Base-by-base conservation (phyloP, 2,888 invertebrate species). In the Malthinus seriepunctatus region DNA sequence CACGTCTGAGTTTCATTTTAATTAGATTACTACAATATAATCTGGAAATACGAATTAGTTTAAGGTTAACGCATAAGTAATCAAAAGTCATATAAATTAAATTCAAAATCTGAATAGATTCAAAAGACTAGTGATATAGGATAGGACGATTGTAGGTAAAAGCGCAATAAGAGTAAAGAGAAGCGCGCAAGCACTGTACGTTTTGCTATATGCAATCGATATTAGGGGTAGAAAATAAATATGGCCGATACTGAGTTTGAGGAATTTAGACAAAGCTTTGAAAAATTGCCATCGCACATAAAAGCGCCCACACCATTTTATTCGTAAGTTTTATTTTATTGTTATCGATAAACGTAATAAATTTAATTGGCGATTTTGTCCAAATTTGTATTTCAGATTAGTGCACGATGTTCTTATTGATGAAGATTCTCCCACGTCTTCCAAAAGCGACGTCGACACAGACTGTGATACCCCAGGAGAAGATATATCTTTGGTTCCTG, bases 211-310 rank as follows among this genome's bases (percentile, higher is more conserved):
- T 39, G 23, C 32, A 56, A 62, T 62, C 62, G 51, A 62, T 62
- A 62, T 56, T 46, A 47, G 59, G 67, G 67, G 59, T 63, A 56
- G 67, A 72, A 72, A 75, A 80, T 76, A 83, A 83, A 83, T 82
- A 95, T 95, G 94, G 94, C 93, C 74, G 95, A 95, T 84, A 89
- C 88, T 79, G 94, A 95, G 81, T 95, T 92, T 82, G 94, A 95
- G 81, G 92, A 95, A 85, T 93, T 95, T 83, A 89, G 90, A 73
- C 88, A 90, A 73, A 88, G 88, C 78, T 93, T 92, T 79, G 91
- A 93, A 73, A 86, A 88, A 80, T 82, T 90, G 77, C 89, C 90
- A 60, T 89, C 90, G 76, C 88, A 89, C 73, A 86, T 88, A 67
- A 90, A 88, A 77, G 88, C 88, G 49, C 87, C 93, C 52, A 86